Conservation (phyloP, 2,797 vertebrate genomes). For the Nasua narica region DNA sequence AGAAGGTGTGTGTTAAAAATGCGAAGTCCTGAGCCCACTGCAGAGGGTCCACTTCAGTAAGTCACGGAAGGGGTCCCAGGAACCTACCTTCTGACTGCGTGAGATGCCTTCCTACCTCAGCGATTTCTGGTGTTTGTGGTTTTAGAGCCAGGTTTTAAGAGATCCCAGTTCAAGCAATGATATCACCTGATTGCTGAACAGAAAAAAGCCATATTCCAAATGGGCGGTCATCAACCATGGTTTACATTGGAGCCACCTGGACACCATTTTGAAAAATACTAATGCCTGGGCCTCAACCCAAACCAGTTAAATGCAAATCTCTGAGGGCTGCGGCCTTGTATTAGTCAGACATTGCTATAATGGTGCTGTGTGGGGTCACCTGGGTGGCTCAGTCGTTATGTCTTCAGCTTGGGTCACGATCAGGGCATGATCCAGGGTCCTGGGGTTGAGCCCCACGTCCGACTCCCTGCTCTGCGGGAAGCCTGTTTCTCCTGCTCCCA, state of each 20-base stretch:
- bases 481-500: too few species aligned
- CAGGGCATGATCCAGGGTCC: too few species aligned
- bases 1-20: not conserved
- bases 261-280: not conserved
- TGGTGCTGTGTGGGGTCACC: not conserved
- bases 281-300: not conserved
- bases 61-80: not conserved
- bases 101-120: too few species aligned
- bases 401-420: too few species aligned
- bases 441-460: fast-evolving
- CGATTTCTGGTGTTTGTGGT: not conserved
- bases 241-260: not conserved
- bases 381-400: too few species aligned
- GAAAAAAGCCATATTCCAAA: not conserved
- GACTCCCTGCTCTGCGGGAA: too few species aligned
- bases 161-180: not conserved
- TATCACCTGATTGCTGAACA: not conserved
- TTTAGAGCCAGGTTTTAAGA: not conserved
- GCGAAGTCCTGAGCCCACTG: not conserved
- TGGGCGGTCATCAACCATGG: not conserved
- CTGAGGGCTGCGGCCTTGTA: not conserved
- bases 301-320: not conserved
- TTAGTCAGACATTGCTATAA: not conserved
- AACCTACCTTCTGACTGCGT: not conserved
- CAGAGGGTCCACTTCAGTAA: not conserved